Evolutionary conservation across 2,888 invertebrate genomes (phyloP).

Genomic region (Meliscaeva auricollis): DNA sequence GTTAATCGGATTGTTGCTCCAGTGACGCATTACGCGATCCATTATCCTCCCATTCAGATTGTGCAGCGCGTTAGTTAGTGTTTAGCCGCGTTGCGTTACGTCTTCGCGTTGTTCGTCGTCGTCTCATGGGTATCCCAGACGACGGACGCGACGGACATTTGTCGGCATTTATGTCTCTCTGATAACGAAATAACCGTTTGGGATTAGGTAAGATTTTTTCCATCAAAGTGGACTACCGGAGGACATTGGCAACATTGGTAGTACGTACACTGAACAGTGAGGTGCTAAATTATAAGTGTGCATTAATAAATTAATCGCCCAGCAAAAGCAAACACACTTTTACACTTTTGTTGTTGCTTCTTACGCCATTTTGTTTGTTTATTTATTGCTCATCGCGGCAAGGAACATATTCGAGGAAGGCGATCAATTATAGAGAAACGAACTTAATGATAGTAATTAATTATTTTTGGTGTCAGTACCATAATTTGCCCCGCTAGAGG

Average conservation of each 20-base stretch:
- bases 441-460: conserved; percentile 63
- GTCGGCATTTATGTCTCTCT: conserved; percentile 64
- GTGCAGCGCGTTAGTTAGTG: background rate
- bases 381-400: conserved; percentile 58
- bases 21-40: conserved; percentile 69
- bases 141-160: conserved; percentile 39
- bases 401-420: conserved; percentile 40
- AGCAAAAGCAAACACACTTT: conserved; percentile 36
- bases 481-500: conserved; percentile 6
- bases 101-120: background rate
- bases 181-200: conserved; percentile 59
- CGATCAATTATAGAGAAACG: conserved; percentile 57
- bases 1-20: conserved; percentile 73
- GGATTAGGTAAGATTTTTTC: conserved; percentile 68
- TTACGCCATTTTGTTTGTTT: conserved; percentile 68
- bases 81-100: background rate
- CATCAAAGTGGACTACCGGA: conserved; percentile 6
- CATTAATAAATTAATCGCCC: conserved; percentile 48
- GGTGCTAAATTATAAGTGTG: conserved; percentile 42
- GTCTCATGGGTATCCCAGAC: background rate
- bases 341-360: background rate
- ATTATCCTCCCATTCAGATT: conserved; percentile 56
- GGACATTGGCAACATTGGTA: conserved; percentile 52
- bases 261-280: conserved; percentile 25
- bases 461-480: conserved; percentile 48